phyloP scores from a whole-genome alignment of 2,888 invertebrate species.

The Colletes collaris region DNA sequence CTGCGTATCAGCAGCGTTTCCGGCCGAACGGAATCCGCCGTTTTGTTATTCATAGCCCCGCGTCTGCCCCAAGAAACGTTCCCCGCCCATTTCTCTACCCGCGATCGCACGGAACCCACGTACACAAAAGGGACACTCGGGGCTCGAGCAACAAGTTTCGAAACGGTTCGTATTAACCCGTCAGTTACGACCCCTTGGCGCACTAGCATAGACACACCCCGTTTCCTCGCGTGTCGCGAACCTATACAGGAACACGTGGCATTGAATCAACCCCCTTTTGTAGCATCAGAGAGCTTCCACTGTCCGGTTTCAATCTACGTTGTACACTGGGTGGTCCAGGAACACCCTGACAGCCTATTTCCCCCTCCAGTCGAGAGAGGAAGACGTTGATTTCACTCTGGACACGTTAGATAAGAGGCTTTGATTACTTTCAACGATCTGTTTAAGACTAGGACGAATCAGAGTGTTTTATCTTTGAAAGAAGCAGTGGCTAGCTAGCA shows the following conservation, averaged over 20 bases:
- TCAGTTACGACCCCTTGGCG: constrained; percentile 6
- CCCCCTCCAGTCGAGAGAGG: too few species aligned
- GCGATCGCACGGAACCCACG: constrained; percentile 12
- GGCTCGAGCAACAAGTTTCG: constrained; percentile 49
- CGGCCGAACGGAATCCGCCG: constrained; percentile 28
- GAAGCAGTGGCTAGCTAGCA: too few species aligned
- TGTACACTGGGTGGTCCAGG: not conserved
- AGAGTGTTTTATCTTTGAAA: too few species aligned
- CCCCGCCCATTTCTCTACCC: constrained; percentile 35
- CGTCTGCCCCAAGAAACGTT: constrained; percentile 17
- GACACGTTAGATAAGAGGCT: too few species aligned
- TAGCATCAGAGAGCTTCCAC: not conserved
- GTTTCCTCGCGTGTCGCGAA: constrained; percentile 7
- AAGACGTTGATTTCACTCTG: too few species aligned
- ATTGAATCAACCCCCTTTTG: not conserved
- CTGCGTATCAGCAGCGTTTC: constrained; percentile 20
- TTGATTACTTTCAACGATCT: too few species aligned
- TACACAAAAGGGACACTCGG: not conserved
- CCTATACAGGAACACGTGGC: not conserved
- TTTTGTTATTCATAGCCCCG: constrained; percentile 36
- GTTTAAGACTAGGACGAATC: too few species aligned
- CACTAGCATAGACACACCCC: not conserved
- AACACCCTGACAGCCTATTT: not conserved
- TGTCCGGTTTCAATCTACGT: not conserved
- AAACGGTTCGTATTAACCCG: constrained; percentile 29